A percentile compares a stretch with the other conserved stretches of the same genome.
These are phyloP conservation scores for Limonius californicus DNA, from an alignment of 1,140 invertebrate genomes.

Conservation along the genomic window DNA sequence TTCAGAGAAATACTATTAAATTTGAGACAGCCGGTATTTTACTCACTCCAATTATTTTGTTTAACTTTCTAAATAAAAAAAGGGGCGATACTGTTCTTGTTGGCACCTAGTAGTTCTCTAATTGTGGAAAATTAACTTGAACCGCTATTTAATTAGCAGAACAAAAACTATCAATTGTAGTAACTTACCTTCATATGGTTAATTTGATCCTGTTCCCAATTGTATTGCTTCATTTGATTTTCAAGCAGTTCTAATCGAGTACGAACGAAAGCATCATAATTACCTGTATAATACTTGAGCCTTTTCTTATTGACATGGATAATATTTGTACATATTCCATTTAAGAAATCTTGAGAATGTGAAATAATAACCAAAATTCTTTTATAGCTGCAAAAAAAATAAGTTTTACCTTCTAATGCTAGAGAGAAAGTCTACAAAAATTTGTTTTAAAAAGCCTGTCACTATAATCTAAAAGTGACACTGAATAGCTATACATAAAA, in stretches of 20 bases:
- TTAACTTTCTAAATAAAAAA: too few relatives aligned
- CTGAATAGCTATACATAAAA: neutral
- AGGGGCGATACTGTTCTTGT: too few relatives aligned
- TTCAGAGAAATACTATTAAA: too few relatives aligned
- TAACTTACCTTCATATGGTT: constrained; percentile 89
- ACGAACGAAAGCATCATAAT: constrained; percentile 92
- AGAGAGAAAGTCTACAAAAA: neutral
- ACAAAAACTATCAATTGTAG: neutral
- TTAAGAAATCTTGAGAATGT: constrained; percentile 99
- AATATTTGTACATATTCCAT: constrained; percentile 98
- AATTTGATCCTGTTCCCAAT: constrained; percentile 99
- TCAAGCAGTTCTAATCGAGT: constrained; percentile 93
- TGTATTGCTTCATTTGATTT: constrained; percentile 98
- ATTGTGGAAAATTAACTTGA: too few relatives aligned
- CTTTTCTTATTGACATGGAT: constrained; percentile 93
- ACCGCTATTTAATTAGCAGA: too few relatives aligned
- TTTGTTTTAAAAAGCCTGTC: neutral
- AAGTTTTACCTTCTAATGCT: too few relatives aligned
- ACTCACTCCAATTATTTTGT: too few relatives aligned
- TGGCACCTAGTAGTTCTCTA: too few relatives aligned
- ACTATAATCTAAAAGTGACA: neutral
- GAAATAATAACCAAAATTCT: constrained; percentile 98
- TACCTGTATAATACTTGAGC: constrained; percentile 92
- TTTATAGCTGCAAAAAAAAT: too few relatives aligned
- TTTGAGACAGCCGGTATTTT: too few relatives aligned